Evolutionary conservation across 2,888 invertebrate species (phyloP).

Genomic region (Eupeodes latifasciatus): DNA sequence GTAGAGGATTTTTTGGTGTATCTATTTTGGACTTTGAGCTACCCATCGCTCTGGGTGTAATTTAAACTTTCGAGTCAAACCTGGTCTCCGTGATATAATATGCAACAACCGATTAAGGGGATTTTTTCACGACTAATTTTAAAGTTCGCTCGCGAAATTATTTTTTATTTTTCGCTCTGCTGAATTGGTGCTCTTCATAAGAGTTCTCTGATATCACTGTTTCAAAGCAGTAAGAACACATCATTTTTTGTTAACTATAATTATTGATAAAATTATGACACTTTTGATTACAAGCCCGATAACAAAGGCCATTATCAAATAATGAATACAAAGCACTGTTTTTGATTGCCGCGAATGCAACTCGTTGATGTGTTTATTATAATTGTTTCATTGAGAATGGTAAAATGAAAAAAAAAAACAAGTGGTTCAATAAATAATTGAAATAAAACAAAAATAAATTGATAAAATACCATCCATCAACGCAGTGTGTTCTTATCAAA

Average conservation of each 20-base stretch:
- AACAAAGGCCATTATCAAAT: slow-evolving; percentile 67
- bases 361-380: slow-evolving; percentile 35
- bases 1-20: slow-evolving; percentile 80
- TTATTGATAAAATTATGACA: slow-evolving; percentile 70
- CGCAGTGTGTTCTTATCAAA: slow-evolving; percentile 1
- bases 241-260: slow-evolving; percentile 54
- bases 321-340: slow-evolving; percentile 28
- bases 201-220: slow-evolving; percentile 22
- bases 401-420: slow-evolving; percentile 31
- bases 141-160: neutral
- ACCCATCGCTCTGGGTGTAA: slow-evolving; percentile 79
- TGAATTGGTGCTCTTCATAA: slow-evolving; percentile 10
- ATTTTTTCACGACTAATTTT: slow-evolving; percentile 37
- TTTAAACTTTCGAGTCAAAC: neutral
- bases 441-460: neutral
- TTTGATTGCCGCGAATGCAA: slow-evolving; percentile 56
- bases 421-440: neutral
- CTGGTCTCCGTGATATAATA: slow-evolving; percentile 7
- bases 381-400: slow-evolving; percentile 53
- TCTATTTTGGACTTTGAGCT: slow-evolving; percentile 80
- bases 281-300: slow-evolving; percentile 69
- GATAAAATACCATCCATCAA: slow-evolving; percentile 17
- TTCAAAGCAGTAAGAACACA: slow-evolving; percentile 37
- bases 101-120: slow-evolving; percentile 26
- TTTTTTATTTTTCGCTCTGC: slow-evolving; percentile 5